phyloP scores from a whole-genome alignment of 1,140 invertebrate genomes.

The Zaprionus gabonicus region DNA sequence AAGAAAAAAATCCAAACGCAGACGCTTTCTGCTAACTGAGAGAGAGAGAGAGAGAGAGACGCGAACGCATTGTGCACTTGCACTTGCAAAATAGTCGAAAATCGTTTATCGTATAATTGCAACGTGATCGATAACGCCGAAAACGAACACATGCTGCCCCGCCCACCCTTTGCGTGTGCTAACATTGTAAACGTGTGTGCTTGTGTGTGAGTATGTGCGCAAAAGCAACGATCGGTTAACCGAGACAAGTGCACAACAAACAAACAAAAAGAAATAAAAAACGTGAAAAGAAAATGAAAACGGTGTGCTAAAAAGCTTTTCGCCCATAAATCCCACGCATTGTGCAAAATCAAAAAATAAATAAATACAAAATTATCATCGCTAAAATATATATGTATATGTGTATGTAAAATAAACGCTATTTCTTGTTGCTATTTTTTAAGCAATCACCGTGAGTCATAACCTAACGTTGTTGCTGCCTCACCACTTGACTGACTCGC shows the following conservation, averaged over 20 bases:
- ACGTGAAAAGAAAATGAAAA: constrained; percentile 28
- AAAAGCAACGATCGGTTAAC: constrained; percentile 25
- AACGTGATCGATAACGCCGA: constrained; percentile 42
- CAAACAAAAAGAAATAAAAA: constrained; percentile 34
- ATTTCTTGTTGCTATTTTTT: constrained; percentile 43
- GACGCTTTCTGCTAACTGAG: constrained; percentile 5
- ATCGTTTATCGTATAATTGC: constrained; percentile 36
- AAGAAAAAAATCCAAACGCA: not conserved
- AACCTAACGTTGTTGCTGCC: constrained; percentile 53
- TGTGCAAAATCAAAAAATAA: constrained; percentile 20
- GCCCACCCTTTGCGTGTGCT: constrained; percentile 22
- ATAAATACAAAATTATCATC: constrained; percentile 5
- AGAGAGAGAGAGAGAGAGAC: not conserved
- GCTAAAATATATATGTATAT: constrained; percentile 31
- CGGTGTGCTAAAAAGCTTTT: constrained; percentile 36
- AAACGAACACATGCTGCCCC: constrained; percentile 19
- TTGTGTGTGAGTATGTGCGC: constrained; percentile 30
- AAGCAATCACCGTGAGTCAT: constrained; percentile 56
- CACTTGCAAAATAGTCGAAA: constrained; percentile 10
- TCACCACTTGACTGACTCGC: constrained; percentile 62
- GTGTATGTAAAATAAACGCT: constrained; percentile 27
- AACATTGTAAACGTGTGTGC: not conserved
- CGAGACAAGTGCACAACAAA: constrained; percentile 39
- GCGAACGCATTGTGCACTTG: constrained; percentile 2
- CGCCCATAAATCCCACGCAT: constrained; percentile 47